Conservation (phyloP, 2,113 vertebrate species). For the Pseudonaja textilis region DNA sequence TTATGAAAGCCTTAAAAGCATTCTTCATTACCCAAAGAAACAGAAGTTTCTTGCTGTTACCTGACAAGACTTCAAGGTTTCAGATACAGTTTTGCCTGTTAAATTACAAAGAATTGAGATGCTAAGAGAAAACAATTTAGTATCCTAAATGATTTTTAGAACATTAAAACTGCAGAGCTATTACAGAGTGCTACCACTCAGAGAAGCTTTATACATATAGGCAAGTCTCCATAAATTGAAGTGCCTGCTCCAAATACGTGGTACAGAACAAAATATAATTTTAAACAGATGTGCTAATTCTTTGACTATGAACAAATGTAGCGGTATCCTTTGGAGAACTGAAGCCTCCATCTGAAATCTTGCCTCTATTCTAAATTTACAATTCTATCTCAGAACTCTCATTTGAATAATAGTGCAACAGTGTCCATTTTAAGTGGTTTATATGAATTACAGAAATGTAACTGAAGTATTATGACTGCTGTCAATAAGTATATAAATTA, state of each 20-base stretch:
- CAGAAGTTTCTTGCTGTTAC: conserved; percentile 22
- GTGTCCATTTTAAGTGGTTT: neutral
- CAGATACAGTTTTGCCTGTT: conserved; percentile 15
- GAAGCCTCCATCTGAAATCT: neutral
- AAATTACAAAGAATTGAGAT: neutral
- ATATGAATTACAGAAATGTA: neutral
- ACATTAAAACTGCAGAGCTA: neutral
- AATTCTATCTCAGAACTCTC: neutral
- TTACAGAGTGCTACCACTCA: neutral
- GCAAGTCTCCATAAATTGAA: neutral
- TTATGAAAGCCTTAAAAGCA: neutral
- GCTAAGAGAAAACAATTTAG: conserved; percentile 7
- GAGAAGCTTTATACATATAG: neutral
- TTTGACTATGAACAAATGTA: neutral
- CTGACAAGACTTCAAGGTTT: conserved; percentile 26
- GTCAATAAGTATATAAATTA: neutral
- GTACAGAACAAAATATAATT: neutral
- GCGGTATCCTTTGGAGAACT: neutral
- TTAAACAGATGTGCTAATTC: neutral
- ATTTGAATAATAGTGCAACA: neutral
- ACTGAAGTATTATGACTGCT: neutral
- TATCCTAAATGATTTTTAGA: neutral
- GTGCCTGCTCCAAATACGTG: neutral
- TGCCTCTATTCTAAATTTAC: neutral
- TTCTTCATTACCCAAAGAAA: conserved; percentile 17